Conservation (phyloP, 2,888 invertebrate species). For the Polymixis lichenea region DNA sequence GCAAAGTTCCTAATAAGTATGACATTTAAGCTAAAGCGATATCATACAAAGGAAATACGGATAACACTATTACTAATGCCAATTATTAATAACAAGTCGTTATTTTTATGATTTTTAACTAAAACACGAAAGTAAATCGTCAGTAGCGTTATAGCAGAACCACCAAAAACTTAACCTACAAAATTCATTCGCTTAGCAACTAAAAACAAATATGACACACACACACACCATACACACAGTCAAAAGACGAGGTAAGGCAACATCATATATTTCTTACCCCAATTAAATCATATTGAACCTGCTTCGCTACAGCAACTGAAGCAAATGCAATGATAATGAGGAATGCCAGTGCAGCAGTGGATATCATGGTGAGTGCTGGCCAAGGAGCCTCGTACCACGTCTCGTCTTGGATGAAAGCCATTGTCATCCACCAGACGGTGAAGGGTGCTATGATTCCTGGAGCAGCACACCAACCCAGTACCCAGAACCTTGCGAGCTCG, state of each 20-base stretch:
- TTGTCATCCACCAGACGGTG: slow-evolving; percentile 78
- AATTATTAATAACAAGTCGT: neutral
- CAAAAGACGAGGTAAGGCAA: neutral
- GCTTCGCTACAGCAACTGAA: slow-evolving; percentile 74
- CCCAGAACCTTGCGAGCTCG: slow-evolving; percentile 75
- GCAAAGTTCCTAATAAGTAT: neutral
- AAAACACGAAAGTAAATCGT: neutral
- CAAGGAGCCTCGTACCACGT: slow-evolving; percentile 74
- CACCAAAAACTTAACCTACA: neutral
- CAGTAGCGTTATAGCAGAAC: slow-evolving; percentile 6
- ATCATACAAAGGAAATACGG: neutral
- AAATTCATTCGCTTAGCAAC: neutral
- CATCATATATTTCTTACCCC: slow-evolving; percentile 68
- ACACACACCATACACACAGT: neutral
- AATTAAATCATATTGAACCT: slow-evolving; percentile 81
- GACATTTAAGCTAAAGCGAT: neutral
- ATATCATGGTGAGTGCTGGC: slow-evolving; percentile 67
- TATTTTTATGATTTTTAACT: neutral
- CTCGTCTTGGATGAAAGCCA: slow-evolving; percentile 53
- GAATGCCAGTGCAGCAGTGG: slow-evolving; percentile 59
- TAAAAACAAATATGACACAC: neutral
- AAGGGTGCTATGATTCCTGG: slow-evolving; percentile 73
- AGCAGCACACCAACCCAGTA: slow-evolving; percentile 79
- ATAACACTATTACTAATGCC: neutral
- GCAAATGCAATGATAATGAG: slow-evolving; percentile 71